These are phyloP conservation scores for Rachycentron canadum DNA, from an alignment of 2,797 vertebrate species.

Conservation along the genomic window DNA sequence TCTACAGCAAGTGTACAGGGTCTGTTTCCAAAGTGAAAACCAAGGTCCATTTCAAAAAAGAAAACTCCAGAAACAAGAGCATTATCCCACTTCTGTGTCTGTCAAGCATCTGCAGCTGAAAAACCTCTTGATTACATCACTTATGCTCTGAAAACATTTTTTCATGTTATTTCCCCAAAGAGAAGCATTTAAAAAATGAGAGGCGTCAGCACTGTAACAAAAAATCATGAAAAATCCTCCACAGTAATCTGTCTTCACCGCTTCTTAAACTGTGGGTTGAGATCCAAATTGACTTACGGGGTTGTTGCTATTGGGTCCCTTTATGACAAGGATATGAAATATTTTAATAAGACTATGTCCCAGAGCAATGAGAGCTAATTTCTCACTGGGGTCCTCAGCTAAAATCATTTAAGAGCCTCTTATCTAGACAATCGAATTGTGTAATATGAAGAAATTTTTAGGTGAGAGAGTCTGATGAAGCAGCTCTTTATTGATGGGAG, in stretches of 20 bases:
- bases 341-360: slow-evolving; percentile 73
- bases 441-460: slow-evolving; percentile 32
- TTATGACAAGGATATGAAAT: slow-evolving; percentile 63
- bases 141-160: slow-evolving; percentile 19
- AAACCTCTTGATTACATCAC: slow-evolving; percentile 5
- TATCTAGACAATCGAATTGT: slow-evolving; percentile 40
- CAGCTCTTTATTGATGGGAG: not conserved
- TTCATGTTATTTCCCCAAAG: slow-evolving; percentile 44
- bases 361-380: slow-evolving; percentile 56
- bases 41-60: slow-evolving; percentile 19
- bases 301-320: slow-evolving; percentile 61
- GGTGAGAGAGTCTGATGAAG: slow-evolving; percentile 17
- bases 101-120: slow-evolving; percentile 25
- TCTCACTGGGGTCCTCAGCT: slow-evolving; percentile 59
- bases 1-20: slow-evolving; percentile 19
- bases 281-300: slow-evolving; percentile 52
- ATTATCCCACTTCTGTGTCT: slow-evolving; percentile 7
- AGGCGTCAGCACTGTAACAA: slow-evolving; percentile 32
- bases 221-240: slow-evolving; percentile 42
- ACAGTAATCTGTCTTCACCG: slow-evolving; percentile 29
- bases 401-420: slow-evolving; percentile 55
- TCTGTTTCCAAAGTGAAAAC: slow-evolving; percentile 30
- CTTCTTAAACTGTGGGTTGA: slow-evolving; percentile 40
- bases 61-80: not conserved
- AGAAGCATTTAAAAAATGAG: slow-evolving; percentile 26